Evolutionary conservation across 2,888 invertebrate species (phyloP), one percentile per base, ranked within the genome.

Genomic region (Orthonychiurus folsomi): DNA sequence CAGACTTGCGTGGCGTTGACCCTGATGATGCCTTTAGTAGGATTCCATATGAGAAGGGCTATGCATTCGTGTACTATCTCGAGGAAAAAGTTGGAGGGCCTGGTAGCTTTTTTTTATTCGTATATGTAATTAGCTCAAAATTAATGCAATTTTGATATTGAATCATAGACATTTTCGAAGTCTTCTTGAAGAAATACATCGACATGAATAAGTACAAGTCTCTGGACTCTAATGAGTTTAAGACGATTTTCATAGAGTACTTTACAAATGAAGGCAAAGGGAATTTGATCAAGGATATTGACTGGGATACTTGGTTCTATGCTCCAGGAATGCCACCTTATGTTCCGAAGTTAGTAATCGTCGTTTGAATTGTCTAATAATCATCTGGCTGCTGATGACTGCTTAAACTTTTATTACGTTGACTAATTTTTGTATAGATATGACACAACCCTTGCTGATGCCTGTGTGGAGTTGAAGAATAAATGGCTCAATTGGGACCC

Each of bases 1-100:
- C 86, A 0, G 83, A 91, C 76, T 80, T 93, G 65, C 82, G 80
- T 59, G 87, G 87, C 3, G 82, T 88, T 1, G 89, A 93, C 75
- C 95, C 95, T 1, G 95, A 95, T 77, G 93, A 94, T 77, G 85
- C 93, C 0, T 94, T 93, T 79, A 91, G 91, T 0, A 79, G 82
- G 3, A 86, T 95, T 47, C 95, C 95, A 0, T 95, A 96, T 76
- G 91, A 93, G 76, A 96, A 96, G 78, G 94, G 96, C 0, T 80
- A 89, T 79, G 86, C 89, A 0, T 87, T 96, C 74, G 81, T 96
- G 28, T 87, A 89, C 73, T 89, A 91, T 77, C 78, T 96, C 62
- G 95, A 96, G 77, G 83, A 85, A 69, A 76, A 86, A 3, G 79
- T 89, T 27, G 94, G 93, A 47, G 92, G 93, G 12, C 84, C 89